Evolutionary conservation across 2,797 vertebrate species (phyloP), one percentile per base, ranked within the genome.

Genomic region (Hypotaenidia okinawae): DNA sequence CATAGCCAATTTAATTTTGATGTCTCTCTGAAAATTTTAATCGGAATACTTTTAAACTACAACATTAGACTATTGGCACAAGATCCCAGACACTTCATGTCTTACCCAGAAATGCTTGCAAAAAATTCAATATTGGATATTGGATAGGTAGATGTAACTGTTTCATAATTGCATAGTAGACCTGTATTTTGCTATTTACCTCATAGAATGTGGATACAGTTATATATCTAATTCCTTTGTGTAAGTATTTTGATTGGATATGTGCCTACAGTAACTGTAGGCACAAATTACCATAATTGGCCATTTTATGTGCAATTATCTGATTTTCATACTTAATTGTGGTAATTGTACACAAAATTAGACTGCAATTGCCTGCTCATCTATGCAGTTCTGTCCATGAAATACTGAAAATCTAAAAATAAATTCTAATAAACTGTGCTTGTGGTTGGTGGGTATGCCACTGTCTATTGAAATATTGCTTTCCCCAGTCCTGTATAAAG

Each of bases 301-400:
- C 30, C 18, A 69, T 73, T 90, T 95, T 39, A 30, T 89, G 27
- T 88, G 10, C 37, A 81, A 49, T 91, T 81, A 78, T 63, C 45
- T 89, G 61, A 84, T 92, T 89, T 91, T 75, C 86, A 33, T 89
- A 64, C 14, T 68, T 86, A 82, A 87, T 47, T 76, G 57, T 79
- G 33, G 32, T 66, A 86, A 89, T n/a, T 84, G 13, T 79, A 47
- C 12, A 41, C 45, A 62, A 92, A 78, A 81, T 43, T 57, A 88
- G 27, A 19, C 68, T 87, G 61, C 19, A 73, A 27, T 87, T 89
- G 52, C 32, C 35, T 49, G 35, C 85, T 94, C 23, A 57, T 74
- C 49, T 87, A 3, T 69, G 37, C 51, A 45, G 25, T 68, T 74
- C 54, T 82, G 15, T 77, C 67, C 67, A 57, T 63, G 28, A 90